Conservation (phyloP, 2,797 vertebrate species). For the Acridotheres tristis region DNA sequence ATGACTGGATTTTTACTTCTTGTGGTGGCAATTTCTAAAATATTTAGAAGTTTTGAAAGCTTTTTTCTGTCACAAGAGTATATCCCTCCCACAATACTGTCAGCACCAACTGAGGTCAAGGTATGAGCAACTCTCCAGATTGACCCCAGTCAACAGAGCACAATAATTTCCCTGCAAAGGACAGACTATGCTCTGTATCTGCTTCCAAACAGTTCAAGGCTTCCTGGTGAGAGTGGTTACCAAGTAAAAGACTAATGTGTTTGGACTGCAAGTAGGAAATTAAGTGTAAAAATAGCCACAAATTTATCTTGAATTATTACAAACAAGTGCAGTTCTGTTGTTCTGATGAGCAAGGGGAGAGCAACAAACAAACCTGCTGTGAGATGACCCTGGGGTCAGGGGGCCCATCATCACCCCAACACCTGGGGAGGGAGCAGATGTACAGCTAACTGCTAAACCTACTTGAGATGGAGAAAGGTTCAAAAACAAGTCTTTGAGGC, state of each 20-base stretch:
- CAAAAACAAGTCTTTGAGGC: neutral
- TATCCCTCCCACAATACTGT: neutral
- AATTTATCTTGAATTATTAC: neutral
- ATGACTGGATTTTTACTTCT: neutral
- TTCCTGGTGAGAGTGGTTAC: neutral
- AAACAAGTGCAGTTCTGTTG: neutral
- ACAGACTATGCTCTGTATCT: neutral
- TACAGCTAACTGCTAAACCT: neutral
- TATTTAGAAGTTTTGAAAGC: neutral
- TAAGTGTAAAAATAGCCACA: neutral
- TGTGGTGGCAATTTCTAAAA: neutral
- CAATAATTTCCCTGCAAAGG: neutral
- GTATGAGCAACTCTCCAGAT: neutral
- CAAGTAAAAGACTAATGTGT: neutral
- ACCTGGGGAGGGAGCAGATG: neutral
- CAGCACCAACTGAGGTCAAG: neutral
- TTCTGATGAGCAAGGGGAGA: neutral
- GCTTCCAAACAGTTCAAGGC: neutral
- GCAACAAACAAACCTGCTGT: neutral
- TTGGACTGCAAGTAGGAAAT: neutral
- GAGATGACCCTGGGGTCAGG: accelerated
- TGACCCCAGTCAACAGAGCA: accelerated
- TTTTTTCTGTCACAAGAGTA: neutral
- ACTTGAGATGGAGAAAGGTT: accelerated
- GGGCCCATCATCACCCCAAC: neutral